Evolutionary conservation across 2,888 invertebrate genomes (phyloP).

Genomic region (Eristalis intricaria): DNA sequence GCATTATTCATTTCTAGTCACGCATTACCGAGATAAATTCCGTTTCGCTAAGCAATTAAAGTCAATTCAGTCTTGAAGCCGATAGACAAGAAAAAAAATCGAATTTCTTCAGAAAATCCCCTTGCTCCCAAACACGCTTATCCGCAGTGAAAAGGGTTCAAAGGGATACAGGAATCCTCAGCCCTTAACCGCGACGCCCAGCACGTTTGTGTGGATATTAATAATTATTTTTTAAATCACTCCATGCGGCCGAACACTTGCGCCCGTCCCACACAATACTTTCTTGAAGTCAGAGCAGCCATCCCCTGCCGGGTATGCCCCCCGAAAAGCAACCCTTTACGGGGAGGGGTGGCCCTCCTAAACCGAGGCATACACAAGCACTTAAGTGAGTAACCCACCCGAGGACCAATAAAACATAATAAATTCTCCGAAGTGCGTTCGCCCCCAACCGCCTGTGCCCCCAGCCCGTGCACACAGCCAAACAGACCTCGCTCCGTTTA

Average conservation of each 20-base stretch:
- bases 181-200: background rate
- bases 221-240: slow-evolving; percentile 69
- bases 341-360: slow-evolving; percentile 31
- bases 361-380: slow-evolving; percentile 49
- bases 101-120: background rate
- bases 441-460: too few species aligned
- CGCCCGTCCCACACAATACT: slow-evolving; percentile 32
- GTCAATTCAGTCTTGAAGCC: background rate
- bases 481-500: background rate
- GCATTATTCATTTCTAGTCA: background rate
- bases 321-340: slow-evolving; percentile 47
- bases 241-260: slow-evolving; percentile 64
- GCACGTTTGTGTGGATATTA: slow-evolving; percentile 60
- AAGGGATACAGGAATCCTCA: slow-evolving; percentile 40
- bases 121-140: slow-evolving; percentile 22
- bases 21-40: slow-evolving; percentile 12
- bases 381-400: slow-evolving; percentile 62
- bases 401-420: slow-evolving; percentile 61
- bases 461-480: background rate
- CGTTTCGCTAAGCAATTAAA: slow-evolving; percentile 6
- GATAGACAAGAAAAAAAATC: slow-evolving; percentile 10
- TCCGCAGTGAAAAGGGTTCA: slow-evolving; percentile 57
- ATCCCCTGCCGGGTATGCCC: background rate
- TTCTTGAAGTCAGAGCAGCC: slow-evolving; percentile 13
- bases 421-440: slow-evolving; percentile 55